Evolutionary conservation across 2,888 invertebrate species (phyloP).

Genomic region (Trichogramma dendrolimi): DNA sequence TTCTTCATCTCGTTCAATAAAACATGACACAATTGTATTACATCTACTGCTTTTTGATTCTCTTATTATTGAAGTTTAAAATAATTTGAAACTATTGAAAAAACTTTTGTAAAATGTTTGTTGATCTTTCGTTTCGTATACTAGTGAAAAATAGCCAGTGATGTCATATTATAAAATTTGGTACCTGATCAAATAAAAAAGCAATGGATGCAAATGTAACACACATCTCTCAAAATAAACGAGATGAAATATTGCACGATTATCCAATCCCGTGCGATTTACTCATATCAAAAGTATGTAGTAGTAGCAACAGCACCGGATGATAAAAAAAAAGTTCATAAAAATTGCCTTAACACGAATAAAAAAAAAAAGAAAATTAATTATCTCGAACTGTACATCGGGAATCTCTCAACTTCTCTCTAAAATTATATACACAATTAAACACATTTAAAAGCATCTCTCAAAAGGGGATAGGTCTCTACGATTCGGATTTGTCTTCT

Average conservation of each 20-base stretch:
- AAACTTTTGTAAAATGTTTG: neutral
- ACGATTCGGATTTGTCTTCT: slow-evolving; percentile 71
- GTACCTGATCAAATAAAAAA: too few species aligned
- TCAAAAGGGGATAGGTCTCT: slow-evolving; percentile 26
- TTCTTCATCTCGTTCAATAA: slow-evolving; percentile 28
- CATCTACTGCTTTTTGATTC: slow-evolving; percentile 39
- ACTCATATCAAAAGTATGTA: neutral
- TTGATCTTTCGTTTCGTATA: neutral
- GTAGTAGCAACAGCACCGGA: too few species aligned
- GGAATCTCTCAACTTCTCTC: too few species aligned
- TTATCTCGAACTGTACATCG: neutral
- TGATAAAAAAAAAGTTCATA: neutral
- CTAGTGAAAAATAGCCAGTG: neutral
- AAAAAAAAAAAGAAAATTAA: slow-evolving; percentile 1
- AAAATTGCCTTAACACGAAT: neutral
- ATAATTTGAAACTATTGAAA: neutral
- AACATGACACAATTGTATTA: slow-evolving; percentile 44
- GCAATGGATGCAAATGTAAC: too few species aligned
- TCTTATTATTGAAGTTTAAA: slow-evolving; percentile 10
- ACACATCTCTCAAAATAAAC: slow-evolving; percentile 2
- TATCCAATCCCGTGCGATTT: neutral
- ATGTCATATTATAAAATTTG: too few species aligned
- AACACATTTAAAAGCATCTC: slow-evolving; percentile 15
- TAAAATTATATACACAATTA: slow-evolving; percentile 12
- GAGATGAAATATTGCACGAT: neutral